phyloP scores from a whole-genome alignment of 2,797 vertebrate species.

The Nyctalus aviator region DNA sequence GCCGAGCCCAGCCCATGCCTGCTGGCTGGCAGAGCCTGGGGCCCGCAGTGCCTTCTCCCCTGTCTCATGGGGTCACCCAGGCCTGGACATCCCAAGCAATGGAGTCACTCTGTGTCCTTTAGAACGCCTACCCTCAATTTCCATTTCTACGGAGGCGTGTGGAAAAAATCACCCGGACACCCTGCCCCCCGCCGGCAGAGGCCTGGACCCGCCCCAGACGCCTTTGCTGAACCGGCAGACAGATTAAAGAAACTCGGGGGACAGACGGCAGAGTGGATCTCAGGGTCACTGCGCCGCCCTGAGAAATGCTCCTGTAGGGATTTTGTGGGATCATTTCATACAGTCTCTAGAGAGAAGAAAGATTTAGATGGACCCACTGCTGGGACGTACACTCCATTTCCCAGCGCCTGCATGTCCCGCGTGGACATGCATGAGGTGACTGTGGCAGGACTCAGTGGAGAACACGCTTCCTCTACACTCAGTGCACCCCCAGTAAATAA shows the following conservation, averaged over 20 bases:
- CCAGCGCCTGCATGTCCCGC: accelerated
- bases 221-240: accelerated
- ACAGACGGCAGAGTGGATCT: accelerated
- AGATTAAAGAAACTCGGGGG: accelerated
- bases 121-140: accelerated
- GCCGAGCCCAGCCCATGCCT: accelerated
- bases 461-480: accelerated
- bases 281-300: accelerated
- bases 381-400: accelerated
- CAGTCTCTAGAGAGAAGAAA: neutral
- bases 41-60: no score
- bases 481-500: accelerated
- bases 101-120: neutral
- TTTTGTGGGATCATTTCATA: neutral
- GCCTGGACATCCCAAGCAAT: accelerated
- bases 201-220: accelerated
- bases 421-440: accelerated
- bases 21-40: neutral
- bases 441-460: accelerated
- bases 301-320: accelerated
- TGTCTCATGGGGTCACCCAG: accelerated
- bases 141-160: accelerated
- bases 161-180: neutral
- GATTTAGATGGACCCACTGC: accelerated
- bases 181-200: accelerated